Evolutionary conservation across 2,888 invertebrate genomes (phyloP).

Genomic region (Oxyteleia sp.): DNA sequence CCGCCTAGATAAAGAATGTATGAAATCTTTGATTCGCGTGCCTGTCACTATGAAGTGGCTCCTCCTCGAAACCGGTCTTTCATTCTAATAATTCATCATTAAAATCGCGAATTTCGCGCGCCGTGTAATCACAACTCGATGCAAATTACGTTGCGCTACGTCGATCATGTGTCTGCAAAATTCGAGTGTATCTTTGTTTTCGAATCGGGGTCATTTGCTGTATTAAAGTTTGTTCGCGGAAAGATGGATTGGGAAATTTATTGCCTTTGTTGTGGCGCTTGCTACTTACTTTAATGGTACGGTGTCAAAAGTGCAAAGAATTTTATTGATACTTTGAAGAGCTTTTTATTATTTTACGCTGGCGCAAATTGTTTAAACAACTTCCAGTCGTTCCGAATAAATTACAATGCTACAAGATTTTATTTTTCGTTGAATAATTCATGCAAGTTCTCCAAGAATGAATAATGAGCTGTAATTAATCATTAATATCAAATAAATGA

Average conservation of each 20-base stretch:
- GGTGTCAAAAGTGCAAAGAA: no score
- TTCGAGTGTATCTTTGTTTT: neutral
- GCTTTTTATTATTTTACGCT: no score
- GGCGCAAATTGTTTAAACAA: no score
- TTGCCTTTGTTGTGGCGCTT: neutral
- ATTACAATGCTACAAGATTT: no score
- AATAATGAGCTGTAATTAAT: no score
- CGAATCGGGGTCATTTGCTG: neutral
- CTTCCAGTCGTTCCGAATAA: no score
- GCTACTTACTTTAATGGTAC: neutral
- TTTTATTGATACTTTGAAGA: no score
- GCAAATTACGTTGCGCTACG: conserved; percentile 40
- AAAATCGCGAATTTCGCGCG: conserved; percentile 22
- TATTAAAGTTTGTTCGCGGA: conserved; percentile 4
- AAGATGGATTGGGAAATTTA: neutral
- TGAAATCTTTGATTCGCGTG: conserved; percentile 67
- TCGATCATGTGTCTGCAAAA: conserved; percentile 37
- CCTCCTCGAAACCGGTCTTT: conserved; percentile 35
- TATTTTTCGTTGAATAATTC: no score
- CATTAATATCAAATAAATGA: no score
- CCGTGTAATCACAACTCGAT: conserved; percentile 40
- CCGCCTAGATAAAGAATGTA: conserved; percentile 46
- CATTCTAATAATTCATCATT: conserved; percentile 47
- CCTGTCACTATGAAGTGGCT: conserved; percentile 53
- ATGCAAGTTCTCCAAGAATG: no score